Evolutionary conservation across 2,113 vertebrate species (phyloP).

Genomic region (Leuciscus idus): DNA sequence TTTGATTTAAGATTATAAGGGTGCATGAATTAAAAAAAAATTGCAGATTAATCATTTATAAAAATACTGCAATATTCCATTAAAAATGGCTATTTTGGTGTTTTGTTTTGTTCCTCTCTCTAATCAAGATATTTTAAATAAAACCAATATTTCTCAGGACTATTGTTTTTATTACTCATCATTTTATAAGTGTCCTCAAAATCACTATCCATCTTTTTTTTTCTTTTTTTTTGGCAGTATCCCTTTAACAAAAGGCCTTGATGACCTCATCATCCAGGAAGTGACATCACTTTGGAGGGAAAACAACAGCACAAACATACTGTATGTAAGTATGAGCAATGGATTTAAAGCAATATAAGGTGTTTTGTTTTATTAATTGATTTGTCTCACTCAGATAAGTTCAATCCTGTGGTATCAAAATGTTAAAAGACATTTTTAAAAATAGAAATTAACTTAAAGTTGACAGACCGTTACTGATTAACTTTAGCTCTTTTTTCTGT

Average conservation of each 20-base stretch:
- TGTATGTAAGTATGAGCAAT: not conserved
- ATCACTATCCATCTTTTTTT: not conserved
- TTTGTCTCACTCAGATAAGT: not conserved
- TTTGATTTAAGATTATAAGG: too few species aligned
- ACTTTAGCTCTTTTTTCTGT: too few species aligned
- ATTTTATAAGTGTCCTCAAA: not conserved
- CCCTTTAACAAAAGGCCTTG: too few species aligned
- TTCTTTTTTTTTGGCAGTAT: not conserved
- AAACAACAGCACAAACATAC: not conserved
- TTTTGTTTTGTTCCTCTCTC: not conserved
- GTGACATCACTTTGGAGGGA: not conserved
- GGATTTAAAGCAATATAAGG: not conserved
- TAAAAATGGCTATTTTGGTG: too few species aligned
- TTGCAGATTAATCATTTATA: too few species aligned
- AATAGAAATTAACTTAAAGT: too few species aligned
- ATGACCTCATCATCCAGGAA: conserved; percentile 1
- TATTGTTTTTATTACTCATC: not conserved
- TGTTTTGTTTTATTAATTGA: not conserved
- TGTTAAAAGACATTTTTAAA: too few species aligned
- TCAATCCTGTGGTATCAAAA: not conserved
- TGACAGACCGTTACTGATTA: too few species aligned
- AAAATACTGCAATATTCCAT: too few species aligned
- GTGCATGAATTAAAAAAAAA: too few species aligned
- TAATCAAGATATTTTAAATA: too few species aligned
- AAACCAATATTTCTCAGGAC: too few species aligned